These are phyloP conservation scores for Brachionus angularis DNA, from an alignment of 1,140 invertebrate species.

Conservation along the genomic window DNA sequence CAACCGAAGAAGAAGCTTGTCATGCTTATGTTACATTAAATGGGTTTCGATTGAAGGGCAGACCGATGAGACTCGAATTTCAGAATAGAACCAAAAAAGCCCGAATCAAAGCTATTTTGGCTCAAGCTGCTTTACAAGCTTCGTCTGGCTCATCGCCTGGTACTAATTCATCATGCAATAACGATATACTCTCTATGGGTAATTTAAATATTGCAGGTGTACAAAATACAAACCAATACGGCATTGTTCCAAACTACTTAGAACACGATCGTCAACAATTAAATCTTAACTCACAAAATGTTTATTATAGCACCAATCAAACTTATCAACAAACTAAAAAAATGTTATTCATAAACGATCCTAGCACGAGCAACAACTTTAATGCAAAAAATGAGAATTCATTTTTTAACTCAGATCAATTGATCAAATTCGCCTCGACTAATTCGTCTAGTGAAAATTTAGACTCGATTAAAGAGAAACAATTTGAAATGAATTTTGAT, in stretches of 20 bases:
- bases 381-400: conserved; percentile 9
- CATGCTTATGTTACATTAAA: conserved; percentile 33
- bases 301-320: no score
- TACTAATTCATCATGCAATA: conserved; percentile 8
- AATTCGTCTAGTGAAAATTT: neutral
- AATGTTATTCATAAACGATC: no score
- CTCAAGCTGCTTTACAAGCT: conserved; percentile 22
- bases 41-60: conserved; percentile 32
- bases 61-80: conserved; percentile 44
- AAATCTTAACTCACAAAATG: no score
- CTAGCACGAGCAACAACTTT: no score
- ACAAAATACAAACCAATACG: neutral
- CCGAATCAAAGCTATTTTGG: conserved; percentile 35
- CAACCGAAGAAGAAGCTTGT: conserved; percentile 42
- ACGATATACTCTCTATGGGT: conserved; percentile 40
- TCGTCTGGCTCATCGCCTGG: conserved; percentile 23
- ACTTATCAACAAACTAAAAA: no score
- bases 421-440: conserved; percentile 13
- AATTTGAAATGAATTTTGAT: conserved; percentile 33
- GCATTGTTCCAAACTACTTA: neutral
- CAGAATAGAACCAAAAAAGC: conserved; percentile 42
- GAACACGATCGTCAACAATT: conserved; percentile 40
- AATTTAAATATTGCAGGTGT: conserved; percentile 18
- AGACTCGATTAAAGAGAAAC: neutral
- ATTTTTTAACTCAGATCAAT: conserved; percentile 29